These are phyloP conservation scores for Eugnorisma glareosa DNA, from an alignment of 2,888 invertebrate species.

Conservation along the genomic window DNA sequence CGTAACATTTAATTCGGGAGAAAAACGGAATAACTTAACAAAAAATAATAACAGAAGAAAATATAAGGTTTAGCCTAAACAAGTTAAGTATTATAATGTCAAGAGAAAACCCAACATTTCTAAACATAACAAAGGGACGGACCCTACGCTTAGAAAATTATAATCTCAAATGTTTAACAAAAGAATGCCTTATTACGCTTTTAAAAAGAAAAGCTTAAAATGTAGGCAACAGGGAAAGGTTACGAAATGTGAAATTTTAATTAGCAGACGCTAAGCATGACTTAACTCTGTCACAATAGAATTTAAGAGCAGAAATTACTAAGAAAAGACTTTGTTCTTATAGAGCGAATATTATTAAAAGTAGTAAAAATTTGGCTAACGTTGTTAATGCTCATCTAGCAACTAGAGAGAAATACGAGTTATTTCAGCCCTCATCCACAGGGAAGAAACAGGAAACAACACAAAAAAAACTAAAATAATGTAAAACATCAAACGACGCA, in stretches of 20 bases:
- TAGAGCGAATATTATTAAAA: background rate
- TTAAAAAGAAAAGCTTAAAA: slow-evolving; percentile 38
- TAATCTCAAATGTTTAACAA: slow-evolving; percentile 49
- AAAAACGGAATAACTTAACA: background rate
- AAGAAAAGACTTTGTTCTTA: background rate
- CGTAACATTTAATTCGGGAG: background rate
- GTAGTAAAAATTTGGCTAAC: background rate
- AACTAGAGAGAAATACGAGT: background rate
- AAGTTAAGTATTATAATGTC: slow-evolving; percentile 13
- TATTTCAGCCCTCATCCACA: background rate
- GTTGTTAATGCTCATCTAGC: background rate
- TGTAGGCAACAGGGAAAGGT: slow-evolving; percentile 19
- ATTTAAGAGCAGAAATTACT: slow-evolving; percentile 4
- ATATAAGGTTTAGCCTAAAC: slow-evolving; percentile 2
- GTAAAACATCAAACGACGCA: background rate
- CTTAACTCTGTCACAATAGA: slow-evolving; percentile 34
- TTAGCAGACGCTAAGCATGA: slow-evolving; percentile 30
- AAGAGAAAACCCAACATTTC: slow-evolving; percentile 15
- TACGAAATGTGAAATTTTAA: slow-evolving; percentile 32
- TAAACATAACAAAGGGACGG: slow-evolving; percentile 35
- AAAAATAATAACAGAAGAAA: slow-evolving; percentile 23
- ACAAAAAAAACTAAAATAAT: background rate
- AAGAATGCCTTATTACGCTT: slow-evolving; percentile 51
- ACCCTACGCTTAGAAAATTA: slow-evolving; percentile 47
- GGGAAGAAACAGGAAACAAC: background rate